phyloP scores from a whole-genome alignment of 2,113 vertebrate species.

The Equus przewalskii region DNA sequence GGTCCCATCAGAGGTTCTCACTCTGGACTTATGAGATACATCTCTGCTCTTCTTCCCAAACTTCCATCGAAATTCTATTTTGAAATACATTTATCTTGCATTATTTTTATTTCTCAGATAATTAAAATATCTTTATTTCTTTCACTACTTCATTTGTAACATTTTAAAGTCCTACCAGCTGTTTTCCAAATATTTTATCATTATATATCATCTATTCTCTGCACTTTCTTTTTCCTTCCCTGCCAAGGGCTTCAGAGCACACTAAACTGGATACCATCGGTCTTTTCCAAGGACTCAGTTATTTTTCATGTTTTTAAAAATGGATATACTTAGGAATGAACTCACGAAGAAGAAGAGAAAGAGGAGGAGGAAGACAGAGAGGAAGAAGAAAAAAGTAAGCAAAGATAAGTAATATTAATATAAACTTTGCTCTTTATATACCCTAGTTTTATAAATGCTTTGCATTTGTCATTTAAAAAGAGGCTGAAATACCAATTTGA shows the following conservation, averaged over 20 bases:
- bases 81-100: background rate
- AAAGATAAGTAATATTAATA: background rate
- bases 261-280: background rate
- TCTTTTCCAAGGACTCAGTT: background rate
- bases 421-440: background rate
- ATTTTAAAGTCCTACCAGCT: background rate
- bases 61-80: background rate
- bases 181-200: constrained; percentile 45
- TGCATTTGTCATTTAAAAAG: background rate
- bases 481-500: background rate
- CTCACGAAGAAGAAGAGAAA: background rate
- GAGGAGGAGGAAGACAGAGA: background rate
- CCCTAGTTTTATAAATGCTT: constrained; percentile 1
- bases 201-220: background rate
- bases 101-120: background rate
- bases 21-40: background rate
- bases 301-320: background rate
- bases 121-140: constrained; percentile 10
- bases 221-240: background rate
- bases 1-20: constrained; percentile 30
- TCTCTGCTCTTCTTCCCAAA: constrained; percentile 20
- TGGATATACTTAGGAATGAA: background rate
- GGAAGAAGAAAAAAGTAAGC: background rate
- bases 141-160: background rate
- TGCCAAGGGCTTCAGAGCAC: background rate